Evolutionary conservation across 2,888 invertebrate species (phyloP).

Genomic region (Metopia argyrocephala): DNA sequence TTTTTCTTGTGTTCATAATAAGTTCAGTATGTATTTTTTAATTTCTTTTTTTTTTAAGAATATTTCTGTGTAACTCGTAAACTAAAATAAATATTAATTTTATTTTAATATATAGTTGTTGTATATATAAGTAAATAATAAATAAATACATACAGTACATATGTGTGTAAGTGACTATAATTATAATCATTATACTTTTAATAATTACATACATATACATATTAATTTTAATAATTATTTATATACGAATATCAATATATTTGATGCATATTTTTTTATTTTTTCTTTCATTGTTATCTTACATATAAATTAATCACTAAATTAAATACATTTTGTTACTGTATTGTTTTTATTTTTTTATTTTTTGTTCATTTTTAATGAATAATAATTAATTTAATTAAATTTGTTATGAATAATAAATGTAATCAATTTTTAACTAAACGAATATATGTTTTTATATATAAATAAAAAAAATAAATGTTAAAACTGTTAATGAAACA

Average conservation of each 20-base stretch:
- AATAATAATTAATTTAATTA: constrained; percentile 51
- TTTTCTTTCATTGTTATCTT: not conserved
- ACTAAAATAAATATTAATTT: constrained; percentile 58
- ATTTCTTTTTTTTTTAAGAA: constrained; percentile 17
- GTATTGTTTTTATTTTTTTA: not conserved
- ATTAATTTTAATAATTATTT: constrained; percentile 30
- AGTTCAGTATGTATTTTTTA: constrained; percentile 52
- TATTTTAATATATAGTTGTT: constrained; percentile 17
- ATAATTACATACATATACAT: not conserved
- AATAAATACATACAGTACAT: constrained; percentile 43
- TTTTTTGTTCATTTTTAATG: constrained; percentile 60
- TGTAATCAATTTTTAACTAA: constrained; percentile 38
- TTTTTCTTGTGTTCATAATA: constrained; percentile 56
- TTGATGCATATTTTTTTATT: constrained; percentile 1
- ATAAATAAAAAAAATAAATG: not conserved
- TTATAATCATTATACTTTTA: constrained; percentile 4
- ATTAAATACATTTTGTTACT: not conserved
- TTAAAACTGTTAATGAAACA: not conserved
- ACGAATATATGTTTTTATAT: too few species aligned
- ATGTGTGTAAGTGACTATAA: constrained; percentile 8
- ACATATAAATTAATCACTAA: not conserved
- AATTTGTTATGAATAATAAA: constrained; percentile 16
- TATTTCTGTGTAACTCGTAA: constrained; percentile 47
- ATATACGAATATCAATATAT: not conserved
- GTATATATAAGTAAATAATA: not conserved